Base-by-base conservation (phyloP, 2,888 invertebrate species). In the Leptinotarsa peninsularis region DNA sequence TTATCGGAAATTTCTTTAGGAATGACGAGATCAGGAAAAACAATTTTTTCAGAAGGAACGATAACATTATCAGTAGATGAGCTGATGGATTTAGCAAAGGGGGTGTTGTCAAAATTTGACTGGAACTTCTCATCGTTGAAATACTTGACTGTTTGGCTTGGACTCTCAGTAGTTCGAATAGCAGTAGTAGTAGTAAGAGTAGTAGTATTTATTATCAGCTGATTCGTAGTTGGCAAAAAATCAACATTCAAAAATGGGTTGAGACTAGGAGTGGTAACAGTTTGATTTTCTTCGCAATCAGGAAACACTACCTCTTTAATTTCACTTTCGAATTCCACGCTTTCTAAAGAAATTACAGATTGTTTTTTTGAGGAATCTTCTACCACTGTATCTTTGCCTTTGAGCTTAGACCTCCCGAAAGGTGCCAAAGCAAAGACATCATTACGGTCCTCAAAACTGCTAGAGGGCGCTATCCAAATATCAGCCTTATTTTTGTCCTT, bases 391-490 rank as follows among this genome's bases (percentile, higher is more conserved):
- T 74, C 74, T 52, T 74, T 78, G 17, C 77, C 80, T 56, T 81
- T 81, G 52, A 52, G 58, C 76, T 76, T 81, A 0, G 86, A 79
- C 66, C 87, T 88, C 0, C 87, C 88, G 80, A 94, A 94, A 0
- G 94, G 94, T 0, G 94, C 94, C 87, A 92, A 87, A 0, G 93
- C 93, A 85, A 94, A 94, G 0, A 94, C 93, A 82, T 94, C 94
- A 18, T 88, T 88, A 0, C 90, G 79, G 68, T 90, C 90, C 56
- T 89, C 89, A 49, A 85, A 84, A 81, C 86, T 85, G 81, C 86
- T 86, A 4, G 86, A 85, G 4, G 86, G 86, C 50, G 87, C 83
- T 56, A 87, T 86, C 88, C 88, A 88, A 67, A 87, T 77, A 67
- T 80, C 82, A 33, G 83, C 82, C 14, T 79, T 79, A 67, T 84